Base-by-base conservation (phyloP, 2,113 vertebrate genomes). In the Daphoenositta chrysoptera region DNA sequence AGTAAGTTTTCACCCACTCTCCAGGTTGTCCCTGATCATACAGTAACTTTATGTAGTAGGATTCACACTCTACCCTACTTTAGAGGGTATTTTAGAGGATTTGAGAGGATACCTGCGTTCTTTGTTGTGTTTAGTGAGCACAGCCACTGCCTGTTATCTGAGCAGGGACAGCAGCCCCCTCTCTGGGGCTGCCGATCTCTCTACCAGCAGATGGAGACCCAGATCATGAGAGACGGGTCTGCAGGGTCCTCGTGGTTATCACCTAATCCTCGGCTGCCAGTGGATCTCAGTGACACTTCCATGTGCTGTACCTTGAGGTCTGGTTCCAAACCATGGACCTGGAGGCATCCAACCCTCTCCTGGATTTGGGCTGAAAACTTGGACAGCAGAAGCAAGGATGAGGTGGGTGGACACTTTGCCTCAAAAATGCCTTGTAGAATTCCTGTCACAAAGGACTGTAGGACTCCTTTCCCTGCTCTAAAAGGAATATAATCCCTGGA, bases 201-300 rank as follows among this genome's bases (percentile, higher is more conserved):
- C 75, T 64, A 91, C 77, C 89, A 96, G 68, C 91, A 95, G 87
- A 91, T 82, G 96, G 92, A 96, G 91, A 94, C 80, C 80, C 91
- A 91, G 87, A 70, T 80, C 3, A 0, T 39, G 60, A 75, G 72
- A 83, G 42, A 58, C 2, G 0, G 54, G 61, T 21, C 69, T 48
- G 54, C 63, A 26, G 45, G 45, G 9, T 6, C 16, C 37, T 33
- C 2, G 8, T 31, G 71, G 42, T 27, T 44, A 15, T 33, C 69
- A 23, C 14, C 7, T 8, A 21, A 44, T 9, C 60, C 31, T 48
- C 17, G 42, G 33, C 47, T 84, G 75, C 23, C 53, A 7, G 47
- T 6, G 57, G 20, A 63, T n/a, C 72, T 37, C 51, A 42, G 26
- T 3, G 40, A 16, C 27, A 60, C 37, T 39, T 79, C 48, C 79